Percentiles rank a stretch among this genome's conserved stretches.
phyloP scores from a whole-genome alignment of 2,113 vertebrate genomes.

The Chauna torquata region DNA sequence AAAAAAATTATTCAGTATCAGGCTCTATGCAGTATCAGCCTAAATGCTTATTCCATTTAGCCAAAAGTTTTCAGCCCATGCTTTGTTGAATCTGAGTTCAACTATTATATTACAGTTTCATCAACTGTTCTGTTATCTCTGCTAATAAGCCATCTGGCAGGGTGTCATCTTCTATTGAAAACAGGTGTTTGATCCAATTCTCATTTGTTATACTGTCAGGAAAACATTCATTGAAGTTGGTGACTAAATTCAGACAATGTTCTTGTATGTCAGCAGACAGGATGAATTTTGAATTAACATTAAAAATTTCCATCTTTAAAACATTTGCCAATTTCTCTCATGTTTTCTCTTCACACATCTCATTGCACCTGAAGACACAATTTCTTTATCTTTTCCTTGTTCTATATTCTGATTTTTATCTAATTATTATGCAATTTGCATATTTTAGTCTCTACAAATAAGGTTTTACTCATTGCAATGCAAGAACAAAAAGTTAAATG shows the following conservation, averaged over 20 bases:
- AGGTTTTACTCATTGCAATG: not conserved
- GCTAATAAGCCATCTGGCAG: slow-evolving; percentile 55
- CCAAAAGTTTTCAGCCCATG: not conserved
- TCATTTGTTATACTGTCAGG: slow-evolving; percentile 28
- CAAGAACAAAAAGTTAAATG: not conserved
- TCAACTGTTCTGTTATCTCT: slow-evolving; percentile 2
- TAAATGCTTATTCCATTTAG: not conserved
- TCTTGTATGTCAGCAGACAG: slow-evolving; percentile 18
- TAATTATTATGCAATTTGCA: not conserved
- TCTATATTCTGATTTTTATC: not conserved
- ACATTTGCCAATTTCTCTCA: not conserved
- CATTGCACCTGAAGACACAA: not conserved
- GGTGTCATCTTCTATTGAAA: slow-evolving; percentile 47
- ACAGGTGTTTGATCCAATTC: slow-evolving; percentile 40
- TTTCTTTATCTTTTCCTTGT: slow-evolving; percentile 1
- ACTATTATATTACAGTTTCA: not conserved
- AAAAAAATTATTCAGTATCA: not conserved
- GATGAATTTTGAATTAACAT: not conserved
- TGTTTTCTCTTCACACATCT: not conserved
- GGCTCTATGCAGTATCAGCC: not conserved
- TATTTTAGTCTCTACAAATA: not conserved
- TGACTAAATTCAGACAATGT: slow-evolving; percentile 43
- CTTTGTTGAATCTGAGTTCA: not conserved
- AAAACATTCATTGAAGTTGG: not conserved
- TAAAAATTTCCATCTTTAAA: slow-evolving; percentile 6